A percentile compares a stretch with the other conserved stretches of the same genome.
Conservation (phyloP, 2,888 invertebrate species). For the Zele albiditarsus region DNA sequence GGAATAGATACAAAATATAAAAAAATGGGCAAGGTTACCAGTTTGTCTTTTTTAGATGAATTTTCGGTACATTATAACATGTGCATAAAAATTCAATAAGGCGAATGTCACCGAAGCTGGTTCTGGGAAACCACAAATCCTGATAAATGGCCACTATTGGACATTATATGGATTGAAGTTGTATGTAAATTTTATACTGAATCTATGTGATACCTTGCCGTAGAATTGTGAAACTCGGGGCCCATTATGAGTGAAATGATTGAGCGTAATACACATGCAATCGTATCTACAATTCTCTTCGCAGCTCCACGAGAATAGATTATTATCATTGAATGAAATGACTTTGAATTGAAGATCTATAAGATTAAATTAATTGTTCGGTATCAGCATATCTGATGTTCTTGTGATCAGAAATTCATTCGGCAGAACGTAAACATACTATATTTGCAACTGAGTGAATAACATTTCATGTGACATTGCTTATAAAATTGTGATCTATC, state of each 20-base stretch:
- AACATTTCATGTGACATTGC: conserved; percentile 75
- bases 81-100: conserved; percentile 83
- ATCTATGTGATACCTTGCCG: conserved; percentile 83
- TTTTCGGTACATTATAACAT: conserved; percentile 79
- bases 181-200: background rate
- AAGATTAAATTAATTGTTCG: conserved; percentile 38
- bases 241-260: conserved; percentile 81
- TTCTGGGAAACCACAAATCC: conserved; percentile 91
- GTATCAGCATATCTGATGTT: conserved; percentile 12
- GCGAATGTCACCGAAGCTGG: conserved; percentile 94
- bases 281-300: conserved; percentile 89
- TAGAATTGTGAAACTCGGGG: conserved; percentile 91
- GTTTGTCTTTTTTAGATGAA: too few relatives aligned
- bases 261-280: conserved; percentile 95
- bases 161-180: too few relatives aligned
- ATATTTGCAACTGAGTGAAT: conserved; percentile 73
- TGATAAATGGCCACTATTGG: too few relatives aligned
- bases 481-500: conserved; percentile 77
- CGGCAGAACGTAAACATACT: conserved; percentile 68
- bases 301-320: conserved; percentile 86
- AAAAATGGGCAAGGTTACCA: too few relatives aligned
- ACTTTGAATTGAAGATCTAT: conserved; percentile 62
- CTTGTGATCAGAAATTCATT: conserved; percentile 45
- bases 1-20: too few relatives aligned
- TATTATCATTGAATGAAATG: conserved; percentile 53